phyloP scores from a whole-genome alignment of 2,888 invertebrate species.

The Merodon equestris region DNA sequence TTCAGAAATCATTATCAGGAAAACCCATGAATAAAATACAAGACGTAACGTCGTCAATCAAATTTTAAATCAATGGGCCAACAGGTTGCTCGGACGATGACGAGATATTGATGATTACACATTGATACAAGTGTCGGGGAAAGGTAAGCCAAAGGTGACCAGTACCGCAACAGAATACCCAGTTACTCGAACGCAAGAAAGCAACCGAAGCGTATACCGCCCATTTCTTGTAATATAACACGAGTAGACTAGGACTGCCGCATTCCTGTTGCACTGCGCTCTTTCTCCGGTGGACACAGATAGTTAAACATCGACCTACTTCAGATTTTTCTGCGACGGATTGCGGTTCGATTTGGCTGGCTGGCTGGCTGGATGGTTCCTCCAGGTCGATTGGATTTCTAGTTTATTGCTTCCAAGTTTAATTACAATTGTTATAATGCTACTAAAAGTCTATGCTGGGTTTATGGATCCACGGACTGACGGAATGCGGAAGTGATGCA shows the following conservation, averaged over 20 bases:
- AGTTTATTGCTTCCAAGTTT: conserved; percentile 26
- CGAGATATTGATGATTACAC: conserved; percentile 7
- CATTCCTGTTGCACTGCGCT: conserved; percentile 10
- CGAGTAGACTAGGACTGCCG: conserved; percentile 8
- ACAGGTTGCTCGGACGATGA: conserved; percentile 19
- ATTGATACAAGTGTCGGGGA: conserved; percentile 2
- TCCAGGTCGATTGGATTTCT: conserved; percentile 47
- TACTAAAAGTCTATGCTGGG: no score
- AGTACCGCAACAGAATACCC: neutral
- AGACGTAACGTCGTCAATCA: conserved; percentile 47
- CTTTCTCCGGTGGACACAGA: conserved; percentile 31
- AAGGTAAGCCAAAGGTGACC: conserved; percentile 47
- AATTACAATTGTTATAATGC: neutral
- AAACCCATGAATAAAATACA: conserved; percentile 31
- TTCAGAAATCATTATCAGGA: no score
- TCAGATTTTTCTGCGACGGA: conserved; percentile 23
- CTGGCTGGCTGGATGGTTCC: neutral
- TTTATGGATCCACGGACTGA: no score
- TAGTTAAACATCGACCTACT: conserved; percentile 37
- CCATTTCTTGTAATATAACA: conserved; percentile 43
- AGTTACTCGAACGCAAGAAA: neutral
- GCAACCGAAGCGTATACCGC: conserved; percentile 23
- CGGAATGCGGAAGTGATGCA: no score
- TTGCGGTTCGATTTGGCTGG: neutral
- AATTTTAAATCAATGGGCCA: conserved; percentile 50